Conservation (phyloP, 2,113 vertebrate species). For the Mixornis gularis region DNA sequence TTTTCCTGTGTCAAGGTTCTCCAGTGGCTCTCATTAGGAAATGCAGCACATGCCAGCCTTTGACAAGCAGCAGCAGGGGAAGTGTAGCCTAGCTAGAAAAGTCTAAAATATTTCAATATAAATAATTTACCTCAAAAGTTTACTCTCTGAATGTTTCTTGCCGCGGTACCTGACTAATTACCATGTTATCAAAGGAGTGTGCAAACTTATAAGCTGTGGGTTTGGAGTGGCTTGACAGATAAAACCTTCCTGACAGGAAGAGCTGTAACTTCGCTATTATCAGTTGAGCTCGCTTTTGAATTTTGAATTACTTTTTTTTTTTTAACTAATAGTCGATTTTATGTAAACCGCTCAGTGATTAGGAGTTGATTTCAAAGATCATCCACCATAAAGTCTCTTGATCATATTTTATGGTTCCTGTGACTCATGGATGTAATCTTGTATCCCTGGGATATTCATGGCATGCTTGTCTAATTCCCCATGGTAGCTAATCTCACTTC, state of each 20-base stretch:
- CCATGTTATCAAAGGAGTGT: neutral
- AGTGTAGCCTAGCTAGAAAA: neutral
- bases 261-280: neutral
- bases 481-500: conserved; percentile 3
- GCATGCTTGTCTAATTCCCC: conserved; percentile 3
- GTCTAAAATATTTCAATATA: neutral
- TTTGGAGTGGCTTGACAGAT: neutral
- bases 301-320: neutral
- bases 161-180: neutral
- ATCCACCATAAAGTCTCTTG: conserved; percentile 41
- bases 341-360: neutral
- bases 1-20: neutral
- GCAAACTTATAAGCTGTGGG: neutral
- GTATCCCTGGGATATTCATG: conserved; percentile 37
- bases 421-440: conserved; percentile 26
- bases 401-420: conserved; percentile 42
- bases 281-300: neutral
- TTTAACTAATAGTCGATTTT: neutral
- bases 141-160: neutral
- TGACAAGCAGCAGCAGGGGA: neutral
- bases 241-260: neutral
- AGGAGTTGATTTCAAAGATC: conserved; percentile 52
- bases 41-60: neutral
- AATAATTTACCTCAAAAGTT: conserved; percentile 16
- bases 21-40: neutral